Percentiles rank a stretch among this genome's conserved stretches.
These are phyloP conservation scores for Romanogobio albipinnatus DNA, from an alignment of 2,113 vertebrate species.

Conservation along the genomic window DNA sequence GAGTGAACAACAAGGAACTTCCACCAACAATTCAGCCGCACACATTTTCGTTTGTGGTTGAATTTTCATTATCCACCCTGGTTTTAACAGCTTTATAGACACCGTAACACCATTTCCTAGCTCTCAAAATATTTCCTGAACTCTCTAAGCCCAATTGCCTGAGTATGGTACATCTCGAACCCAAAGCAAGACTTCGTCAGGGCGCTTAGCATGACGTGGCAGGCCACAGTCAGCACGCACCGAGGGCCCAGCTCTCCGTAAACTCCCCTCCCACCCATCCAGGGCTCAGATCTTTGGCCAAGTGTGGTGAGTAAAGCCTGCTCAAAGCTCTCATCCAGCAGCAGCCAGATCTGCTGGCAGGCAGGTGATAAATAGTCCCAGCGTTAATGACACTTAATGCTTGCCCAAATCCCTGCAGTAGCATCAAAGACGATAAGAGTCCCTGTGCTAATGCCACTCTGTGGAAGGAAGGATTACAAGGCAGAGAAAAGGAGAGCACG, in stretches of 20 bases:
- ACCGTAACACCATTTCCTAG: not conserved
- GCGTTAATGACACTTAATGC: conserved; percentile 77
- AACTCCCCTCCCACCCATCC: conserved; percentile 14
- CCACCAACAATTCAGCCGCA: not conserved
- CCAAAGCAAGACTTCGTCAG: conserved; percentile 16
- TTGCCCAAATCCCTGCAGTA: conserved; percentile 62
- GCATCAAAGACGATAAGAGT: conserved; percentile 68
- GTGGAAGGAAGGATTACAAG: conserved; percentile 62
- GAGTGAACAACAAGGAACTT: not conserved
- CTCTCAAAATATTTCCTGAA: not conserved
- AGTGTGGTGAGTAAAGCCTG: conserved; percentile 66
- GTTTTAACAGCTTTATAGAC: not conserved
- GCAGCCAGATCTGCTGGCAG: conserved; percentile 52
- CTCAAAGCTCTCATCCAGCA: conserved; percentile 58
- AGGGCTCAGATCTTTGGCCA: conserved; percentile 62
- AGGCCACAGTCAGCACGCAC: conserved; percentile 1
- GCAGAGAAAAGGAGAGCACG: conserved; percentile 46
- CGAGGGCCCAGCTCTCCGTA: not conserved
- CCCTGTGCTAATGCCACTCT: conserved; percentile 60
- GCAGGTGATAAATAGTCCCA: conserved; percentile 76
- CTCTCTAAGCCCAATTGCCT: conserved; percentile 12
- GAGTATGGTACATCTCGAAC: not conserved
- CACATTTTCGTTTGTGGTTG: not conserved
- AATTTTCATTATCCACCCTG: not conserved
- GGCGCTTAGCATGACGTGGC: conserved; percentile 35